Percentiles rank a stretch among this genome's conserved stretches.
Evolutionary conservation across 2,797 vertebrate species (phyloP).

Genomic region (Telmatherina bonti): DNA sequence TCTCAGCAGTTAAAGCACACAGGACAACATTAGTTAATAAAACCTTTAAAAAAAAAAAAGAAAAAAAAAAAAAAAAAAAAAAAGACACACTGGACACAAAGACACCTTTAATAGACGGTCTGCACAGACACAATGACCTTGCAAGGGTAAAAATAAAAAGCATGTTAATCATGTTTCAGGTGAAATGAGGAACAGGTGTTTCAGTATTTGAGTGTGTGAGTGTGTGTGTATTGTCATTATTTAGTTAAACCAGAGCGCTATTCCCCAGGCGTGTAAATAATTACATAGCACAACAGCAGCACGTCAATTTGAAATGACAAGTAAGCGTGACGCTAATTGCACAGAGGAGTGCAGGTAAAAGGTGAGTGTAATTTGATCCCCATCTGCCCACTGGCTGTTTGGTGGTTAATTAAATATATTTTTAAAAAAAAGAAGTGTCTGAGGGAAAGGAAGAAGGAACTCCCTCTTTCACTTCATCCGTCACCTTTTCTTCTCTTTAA

Average conservation of each 20-base stretch:
- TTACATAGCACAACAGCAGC: constrained; percentile 67
- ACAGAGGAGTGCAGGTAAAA: constrained; percentile 67
- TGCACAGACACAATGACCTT: constrained; percentile 54
- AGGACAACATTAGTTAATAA: constrained; percentile 25
- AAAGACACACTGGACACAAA: constrained; percentile 53
- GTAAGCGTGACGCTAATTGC: constrained; percentile 68
- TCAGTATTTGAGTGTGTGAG: constrained; percentile 4
- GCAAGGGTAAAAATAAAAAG: constrained; percentile 51
- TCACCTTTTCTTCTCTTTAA: not conserved
- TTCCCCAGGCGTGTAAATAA: constrained; percentile 66
- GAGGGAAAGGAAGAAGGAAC: constrained; percentile 12
- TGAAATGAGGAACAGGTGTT: constrained; percentile 47
- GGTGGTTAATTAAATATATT: constrained; percentile 51
- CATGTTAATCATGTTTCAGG: constrained; percentile 62
- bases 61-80: not conserved
- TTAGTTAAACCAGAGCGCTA: constrained; percentile 53
- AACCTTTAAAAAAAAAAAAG: constrained; percentile 16
- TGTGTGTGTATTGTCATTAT: constrained; percentile 30
- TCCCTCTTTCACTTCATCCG: not conserved
- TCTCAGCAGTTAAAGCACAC: constrained; percentile 23
- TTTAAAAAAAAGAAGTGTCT: constrained; percentile 15
- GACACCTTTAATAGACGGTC: constrained; percentile 54
- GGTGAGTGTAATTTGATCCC: constrained; percentile 65
- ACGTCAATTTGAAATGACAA: constrained; percentile 70
- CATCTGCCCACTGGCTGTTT: constrained; percentile 64